These are phyloP conservation scores for Amaurobius ferox DNA, from an alignment of 2,888 invertebrate species.

Conservation along the genomic window DNA sequence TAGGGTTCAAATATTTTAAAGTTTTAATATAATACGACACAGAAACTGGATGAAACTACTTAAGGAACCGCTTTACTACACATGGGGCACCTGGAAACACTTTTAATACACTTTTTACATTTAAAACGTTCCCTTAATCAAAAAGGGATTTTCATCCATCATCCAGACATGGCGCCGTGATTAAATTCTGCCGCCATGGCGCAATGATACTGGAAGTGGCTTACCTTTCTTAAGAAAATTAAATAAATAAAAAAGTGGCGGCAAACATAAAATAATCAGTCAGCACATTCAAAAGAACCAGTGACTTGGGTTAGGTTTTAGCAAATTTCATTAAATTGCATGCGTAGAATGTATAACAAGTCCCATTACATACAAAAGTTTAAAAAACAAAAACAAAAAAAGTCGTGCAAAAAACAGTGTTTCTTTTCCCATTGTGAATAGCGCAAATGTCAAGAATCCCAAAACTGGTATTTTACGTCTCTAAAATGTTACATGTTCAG, in stretches of 20 bases:
- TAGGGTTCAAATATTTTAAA: background rate
- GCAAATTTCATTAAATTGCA: background rate
- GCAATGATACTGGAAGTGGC: slow-evolving; percentile 34
- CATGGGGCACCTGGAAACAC: background rate
- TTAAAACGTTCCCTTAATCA: slow-evolving; percentile 27
- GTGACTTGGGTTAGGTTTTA: background rate
- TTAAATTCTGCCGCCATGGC: slow-evolving; percentile 51
- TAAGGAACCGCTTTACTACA: background rate
- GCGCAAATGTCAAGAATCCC: no score
- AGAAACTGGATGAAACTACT: background rate
- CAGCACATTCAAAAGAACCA: background rate
- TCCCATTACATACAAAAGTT: background rate
- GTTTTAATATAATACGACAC: background rate
- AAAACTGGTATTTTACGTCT: no score
- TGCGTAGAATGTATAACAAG: background rate
- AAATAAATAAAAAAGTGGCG: background rate
- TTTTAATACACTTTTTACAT: slow-evolving; percentile 8
- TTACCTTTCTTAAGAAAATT: slow-evolving; percentile 28
- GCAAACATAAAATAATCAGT: background rate
- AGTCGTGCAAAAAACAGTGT: background rate
- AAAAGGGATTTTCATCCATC: slow-evolving; percentile 65
- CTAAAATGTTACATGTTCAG: no score
- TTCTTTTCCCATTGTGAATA: no score
- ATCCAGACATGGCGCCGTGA: slow-evolving; percentile 49
- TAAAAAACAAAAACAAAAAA: background rate